Evolutionary conservation across 2,888 invertebrate genomes (phyloP), one percentile per base, ranked within the genome.

Genomic region (Scaptomyza flava): DNA sequence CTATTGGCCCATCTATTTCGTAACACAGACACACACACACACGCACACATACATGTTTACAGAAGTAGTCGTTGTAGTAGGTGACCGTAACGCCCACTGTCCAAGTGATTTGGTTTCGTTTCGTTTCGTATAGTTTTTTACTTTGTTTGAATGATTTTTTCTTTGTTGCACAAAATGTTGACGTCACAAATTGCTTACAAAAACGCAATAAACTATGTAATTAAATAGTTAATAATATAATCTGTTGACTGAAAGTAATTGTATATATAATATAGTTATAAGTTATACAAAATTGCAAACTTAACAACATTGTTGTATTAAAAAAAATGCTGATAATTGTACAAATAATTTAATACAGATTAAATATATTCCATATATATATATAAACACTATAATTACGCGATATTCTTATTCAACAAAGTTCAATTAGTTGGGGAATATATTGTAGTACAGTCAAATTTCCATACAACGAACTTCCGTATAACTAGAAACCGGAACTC

Each of bases 1-100:
- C 75, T 72, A 87, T 84, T 87, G 81, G 81, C 68, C 70, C 84
- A 72, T 80, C 72, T 66, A 72, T 74, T 77, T 59, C 61, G 58
- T 72, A 52, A 57, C 64, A 61, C 62, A 67, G 45, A 30, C 50
- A 67, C 45, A 30, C 50, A 36, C 62, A 45, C 50, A 58, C 30
- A 52, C 54, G 45, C 38, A 51, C 36, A 54, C 36, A n/a, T n/a
- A 51, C 36, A 54, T 33, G 36, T 27, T 31, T 12, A 43, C 34
- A 52, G 1, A 12, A 2, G 33, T 11, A 7, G 38, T n/a, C n/a
- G n/a, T n/a, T n/a, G n/a, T 41, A 12, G 11, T 48, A 41, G 62
- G 46, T 46, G 51, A 47, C 43, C 51, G 72, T 51, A 53, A 71
- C 74, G 59, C 72, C 71, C 65, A 79, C 48, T 42, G 62, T 66